Base-by-base conservation (phyloP, 2,888 invertebrate species). In the Heliconius erato region DNA sequence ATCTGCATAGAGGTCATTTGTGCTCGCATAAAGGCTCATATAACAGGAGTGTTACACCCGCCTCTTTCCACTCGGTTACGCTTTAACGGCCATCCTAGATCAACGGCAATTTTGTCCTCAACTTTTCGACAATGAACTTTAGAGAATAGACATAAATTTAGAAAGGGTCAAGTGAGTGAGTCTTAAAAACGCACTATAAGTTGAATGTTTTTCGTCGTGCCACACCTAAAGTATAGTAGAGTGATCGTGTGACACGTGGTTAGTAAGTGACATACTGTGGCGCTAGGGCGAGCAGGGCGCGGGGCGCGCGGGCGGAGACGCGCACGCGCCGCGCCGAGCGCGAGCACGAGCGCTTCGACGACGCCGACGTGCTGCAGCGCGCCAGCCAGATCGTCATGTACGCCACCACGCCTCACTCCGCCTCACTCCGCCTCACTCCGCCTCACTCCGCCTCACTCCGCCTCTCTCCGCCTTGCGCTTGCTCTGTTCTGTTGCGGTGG, bases 341-440 rank as follows among this genome's bases (percentile, higher is more conserved):
- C 88, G 96, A 96, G 87, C 94, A 97, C 88, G 96, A 95, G 7
- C 71, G 93, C 96, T 97, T 97, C 91, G 97, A 97, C 93, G 98
- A 98, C 94, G 97, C 97, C 89, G 97, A 97, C 93, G 98, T 98
- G 90, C 97, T 98, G 97, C 98, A 98, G 96, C 97, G 97, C 93
- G 98, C 98, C 93, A 98, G 97, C 96, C 98, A 98, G 95, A 98
- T 98, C 94, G 98, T 98, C 94, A 98, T 98, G 98, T 98, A 98
- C 96, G 98, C 83, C 40, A 40, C 72, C 80, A 76, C 84, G 81
- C 80, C 69, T 54, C 59, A 16, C 65, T 65, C 44, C 16, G 44
- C 72, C 63, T 80, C 28, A 1, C 28, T 28, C 28, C 28, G 28
- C 28, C 28, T 28, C 28, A 1, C 28, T 65, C 44, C 84, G 81